Base-by-base conservation (phyloP, 2,888 invertebrate genomes). In the Meteorus colon region DNA sequence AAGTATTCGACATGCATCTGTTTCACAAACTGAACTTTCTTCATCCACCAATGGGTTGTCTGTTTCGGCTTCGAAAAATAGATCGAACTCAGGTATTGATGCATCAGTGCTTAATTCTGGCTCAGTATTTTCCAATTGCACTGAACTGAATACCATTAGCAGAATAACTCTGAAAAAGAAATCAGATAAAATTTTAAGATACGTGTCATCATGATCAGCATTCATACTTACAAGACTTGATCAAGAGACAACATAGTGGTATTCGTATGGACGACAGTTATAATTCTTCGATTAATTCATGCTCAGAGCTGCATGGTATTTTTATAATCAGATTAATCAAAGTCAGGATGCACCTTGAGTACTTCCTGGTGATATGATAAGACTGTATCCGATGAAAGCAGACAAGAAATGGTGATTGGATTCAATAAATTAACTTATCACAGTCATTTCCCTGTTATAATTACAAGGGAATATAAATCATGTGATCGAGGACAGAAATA, bases 151-250 rank as follows among this genome's bases (percentile, higher is more conserved):
- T 5, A 41, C n/a, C 24, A 65, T n/a, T 24, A 37, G n/a, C 12
- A 73, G 31, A n/a, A 65, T 34, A 34, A 73, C 14, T 55, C 65
- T 73, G 8, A 16, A 66, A 14, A 65, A 10, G 48, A 65, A 51
- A 19, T 1, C 8, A 55, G n/a, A n/a, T 34, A 24, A n/a, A 24
- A 1, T n/a, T 55, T 55, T 19, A 34, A 8, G 2, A 34, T 24
- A 8, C 19, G 4, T n/a, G n/a, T 55, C 19, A n/a, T 55, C 4
- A 69, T 19, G 14, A 19, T 41, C 2, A 16, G 16, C 10, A 2
- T 19, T 31, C 5, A 48, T 29, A 72, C 71, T 12, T 48, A 72
- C 71, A 72, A 37, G 48, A 63, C 41, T 41, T 2, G 41, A 2
- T 41, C 41, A 10, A 41, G 12, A 41, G 41, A 41, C 41, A 41